Base-by-base conservation (phyloP, 2,888 invertebrate genomes). In the Morpho helenor region DNA sequence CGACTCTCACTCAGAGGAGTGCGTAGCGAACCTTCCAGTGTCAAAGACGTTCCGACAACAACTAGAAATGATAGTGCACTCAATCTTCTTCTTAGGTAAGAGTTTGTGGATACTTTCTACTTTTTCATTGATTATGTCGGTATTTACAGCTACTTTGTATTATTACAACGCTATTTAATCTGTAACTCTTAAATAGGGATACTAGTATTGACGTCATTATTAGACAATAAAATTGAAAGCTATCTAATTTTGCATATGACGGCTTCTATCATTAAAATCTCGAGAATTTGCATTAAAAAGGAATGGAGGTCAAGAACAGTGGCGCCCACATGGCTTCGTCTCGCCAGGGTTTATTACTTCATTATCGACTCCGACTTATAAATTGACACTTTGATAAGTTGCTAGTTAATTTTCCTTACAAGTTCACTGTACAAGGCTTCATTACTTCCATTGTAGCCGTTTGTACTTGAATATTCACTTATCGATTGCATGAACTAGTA, bases 31-130 rank as follows among this genome's bases (percentile, higher is more conserved):
- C 87, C 90, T 61, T 88, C 89, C 59, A 89, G 89, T 70, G 88
- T 89, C 65, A 90, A 90, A 71, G 89, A 87, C 67, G 84, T 82
- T 59, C 90, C 89, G 31, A 31, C 31, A 56, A 86, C 88, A 60
- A 82, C 87, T 45, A 87, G 90, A 67, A 88, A 90, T 71, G 90
- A 90, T 73, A 90, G 90, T 72, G 84, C 90, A 62, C 85, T 90
- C 66, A 89, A 89, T 68, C 87, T 90, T 70, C 82, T 90, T 75
- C 84, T 87, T 76, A 86, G 86, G 91, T 91, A 65, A 89, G 91
- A 76, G 22, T 43, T 56, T 60, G 16, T 52, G 4, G 31, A 39
- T 10, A 44, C 8, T 39, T 45, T 48, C 43, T 40, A 48, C 7
- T 9, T 47, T 47, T 7, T 3, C 7, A 6, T 8, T 51, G 23